Percentiles rank a stretch among this genome's conserved stretches.
Conservation (phyloP, 2,797 vertebrate species). For the Siniperca scherzeri region DNA sequence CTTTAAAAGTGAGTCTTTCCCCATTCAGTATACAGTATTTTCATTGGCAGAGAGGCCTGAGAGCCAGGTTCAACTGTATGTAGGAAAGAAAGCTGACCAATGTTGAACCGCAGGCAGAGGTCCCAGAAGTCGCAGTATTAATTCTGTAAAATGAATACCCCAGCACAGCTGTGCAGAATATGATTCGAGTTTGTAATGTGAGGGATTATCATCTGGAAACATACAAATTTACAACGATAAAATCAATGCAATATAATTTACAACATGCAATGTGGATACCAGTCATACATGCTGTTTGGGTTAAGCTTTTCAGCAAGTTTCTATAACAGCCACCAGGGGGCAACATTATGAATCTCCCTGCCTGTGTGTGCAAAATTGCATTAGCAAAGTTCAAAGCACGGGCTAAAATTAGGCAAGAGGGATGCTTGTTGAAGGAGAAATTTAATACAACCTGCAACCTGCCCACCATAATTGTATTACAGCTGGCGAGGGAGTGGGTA, state of each 20-base stretch:
- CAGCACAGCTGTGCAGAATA: not conserved
- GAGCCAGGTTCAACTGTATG: not conserved
- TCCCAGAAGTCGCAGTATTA: not conserved
- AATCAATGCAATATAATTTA: not conserved
- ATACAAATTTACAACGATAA: not conserved
- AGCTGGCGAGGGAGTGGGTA: not conserved
- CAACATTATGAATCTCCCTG: not conserved
- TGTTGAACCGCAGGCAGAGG: too few species aligned
- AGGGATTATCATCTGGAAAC: not conserved
- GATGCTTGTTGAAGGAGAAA: not conserved
- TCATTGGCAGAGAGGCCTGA: not conserved
- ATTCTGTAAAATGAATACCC: not conserved
- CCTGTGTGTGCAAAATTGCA: not conserved
- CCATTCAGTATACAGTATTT: not conserved
- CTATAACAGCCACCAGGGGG: constrained; percentile 35
- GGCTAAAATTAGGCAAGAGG: not conserved
- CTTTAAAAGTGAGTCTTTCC: not conserved
- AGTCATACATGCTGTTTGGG: too few species aligned
- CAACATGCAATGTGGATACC: not conserved
- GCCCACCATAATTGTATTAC: not conserved
- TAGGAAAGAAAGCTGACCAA: not conserved
- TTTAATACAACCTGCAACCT: not conserved
- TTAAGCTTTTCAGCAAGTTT: not conserved
- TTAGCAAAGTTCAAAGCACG: constrained; percentile 16
- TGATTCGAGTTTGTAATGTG: not conserved